Evolutionary conservation across 2,888 invertebrate species (phyloP), one percentile per base, ranked within the genome.

Genomic region (Eristalis tenax): DNA sequence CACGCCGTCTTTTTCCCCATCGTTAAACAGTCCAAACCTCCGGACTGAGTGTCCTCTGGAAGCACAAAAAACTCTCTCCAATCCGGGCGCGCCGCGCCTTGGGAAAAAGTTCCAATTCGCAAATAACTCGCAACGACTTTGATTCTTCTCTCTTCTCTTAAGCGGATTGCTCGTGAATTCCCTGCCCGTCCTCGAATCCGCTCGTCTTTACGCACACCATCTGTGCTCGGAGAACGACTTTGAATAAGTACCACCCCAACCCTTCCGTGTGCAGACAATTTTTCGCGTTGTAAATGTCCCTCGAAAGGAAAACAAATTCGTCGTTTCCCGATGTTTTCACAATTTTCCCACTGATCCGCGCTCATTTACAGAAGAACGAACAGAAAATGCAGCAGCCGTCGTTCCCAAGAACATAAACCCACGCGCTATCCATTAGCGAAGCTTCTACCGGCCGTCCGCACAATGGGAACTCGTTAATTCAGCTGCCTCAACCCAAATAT

Each of bases 401-500:
- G 23, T 57, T 57, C 57, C 23, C 59, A 59, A n/a, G 50, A 50
- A 5, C 18, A n/a, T 50, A 50, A 50, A 18, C 50, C 50, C 50
- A 8, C 18, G 18, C 26, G 26, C 59, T 13, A 26, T 59, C 59
- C 59, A 59, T 59, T 59, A 59, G 26, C 26, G 26, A 2, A 5
- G 26, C 59, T 59, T 10, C 59, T 13, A 59, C 26, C 26, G 23
- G 22, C 26, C 59, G 23, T 59, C 15, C 23, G 15, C 59, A 59
- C 59, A 59, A 59, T 59, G 59, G 26, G 6, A 26, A 15, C 59
- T 59, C 59, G 59, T 59, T 59, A 59, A 26, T 26, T 26, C 59
- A 26, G 26, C 59, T 13, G 59, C 59, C 59, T 15, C 59, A 50
- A 59, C 59, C 59, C 59, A 59, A 59, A 59, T 59, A 59, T 59